Percentiles rank a stretch among this genome's conserved stretches.
Evolutionary conservation across 2,113 vertebrate genomes (phyloP).

Genomic region (Himantopus leucocephalus): DNA sequence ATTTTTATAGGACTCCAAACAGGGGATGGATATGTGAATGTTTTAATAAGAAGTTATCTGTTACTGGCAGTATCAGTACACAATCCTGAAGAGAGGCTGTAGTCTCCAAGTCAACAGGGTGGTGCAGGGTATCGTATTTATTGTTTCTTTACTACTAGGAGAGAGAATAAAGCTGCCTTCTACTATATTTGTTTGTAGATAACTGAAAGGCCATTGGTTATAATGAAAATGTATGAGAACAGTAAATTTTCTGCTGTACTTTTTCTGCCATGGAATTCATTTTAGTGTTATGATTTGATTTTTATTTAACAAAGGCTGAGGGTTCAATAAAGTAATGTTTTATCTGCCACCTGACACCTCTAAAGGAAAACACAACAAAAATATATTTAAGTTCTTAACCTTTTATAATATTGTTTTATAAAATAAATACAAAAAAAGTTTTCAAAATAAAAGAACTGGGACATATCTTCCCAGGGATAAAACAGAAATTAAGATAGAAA

Average conservation of each 20-base stretch:
- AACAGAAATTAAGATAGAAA: neutral
- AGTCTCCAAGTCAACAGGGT: neutral
- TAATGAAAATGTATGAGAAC: neutral
- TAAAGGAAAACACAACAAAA: neutral
- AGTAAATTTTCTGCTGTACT: neutral
- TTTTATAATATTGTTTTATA: neutral
- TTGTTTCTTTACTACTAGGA: neutral
- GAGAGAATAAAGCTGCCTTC: neutral
- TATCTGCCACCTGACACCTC: neutral
- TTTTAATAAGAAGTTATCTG: neutral
- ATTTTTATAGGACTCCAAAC: neutral
- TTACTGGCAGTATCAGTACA: neutral
- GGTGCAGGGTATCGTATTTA: neutral
- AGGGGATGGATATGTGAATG: neutral
- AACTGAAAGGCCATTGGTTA: neutral
- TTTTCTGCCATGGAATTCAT: neutral
- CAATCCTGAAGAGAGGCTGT: neutral
- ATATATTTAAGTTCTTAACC: neutral
- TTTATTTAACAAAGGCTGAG: neutral
- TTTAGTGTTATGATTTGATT: neutral
- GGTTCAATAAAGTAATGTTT: neutral
- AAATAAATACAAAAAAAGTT: neutral
- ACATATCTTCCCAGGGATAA: neutral
- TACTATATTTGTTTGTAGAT: neutral
- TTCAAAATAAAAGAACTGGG: neutral